Percentiles rank a stretch among this genome's conserved stretches.
Evolutionary conservation across 2,888 invertebrate genomes (phyloP).

Genomic region (Epirrhoe tristata): DNA sequence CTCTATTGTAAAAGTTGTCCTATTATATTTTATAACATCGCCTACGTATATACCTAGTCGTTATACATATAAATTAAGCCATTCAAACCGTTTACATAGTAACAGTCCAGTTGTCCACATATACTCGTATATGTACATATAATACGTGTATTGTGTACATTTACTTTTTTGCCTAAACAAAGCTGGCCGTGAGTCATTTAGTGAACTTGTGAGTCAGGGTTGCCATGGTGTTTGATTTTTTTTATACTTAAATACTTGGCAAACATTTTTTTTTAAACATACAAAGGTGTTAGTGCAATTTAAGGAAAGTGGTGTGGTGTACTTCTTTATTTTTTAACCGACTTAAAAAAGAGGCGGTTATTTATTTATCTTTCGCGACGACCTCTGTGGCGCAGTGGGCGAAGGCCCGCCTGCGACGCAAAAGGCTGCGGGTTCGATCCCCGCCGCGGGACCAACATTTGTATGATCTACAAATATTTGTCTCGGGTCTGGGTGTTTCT

Average conservation of each 20-base stretch:
- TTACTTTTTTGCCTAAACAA: constrained; percentile 33
- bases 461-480: too few relatives aligned
- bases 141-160: too few relatives aligned
- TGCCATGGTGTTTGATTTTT: constrained; percentile 2
- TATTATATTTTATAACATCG: neutral
- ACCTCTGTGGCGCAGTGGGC: too few relatives aligned
- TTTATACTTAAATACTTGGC: neutral
- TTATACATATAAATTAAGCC: constrained; percentile 23
- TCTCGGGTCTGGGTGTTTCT: too few relatives aligned
- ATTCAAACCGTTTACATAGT: constrained; percentile 23
- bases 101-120: constrained; percentile 23
- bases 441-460: too few relatives aligned
- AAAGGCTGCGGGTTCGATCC: too few relatives aligned
- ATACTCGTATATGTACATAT: neutral
- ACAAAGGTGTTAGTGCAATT: neutral
- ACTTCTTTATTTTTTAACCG: neutral
- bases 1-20: neutral
- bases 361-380: too few relatives aligned
- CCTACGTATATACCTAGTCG: constrained; percentile 27
- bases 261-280: neutral
- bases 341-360: too few relatives aligned
- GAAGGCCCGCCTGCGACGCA: too few relatives aligned
- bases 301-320: neutral
- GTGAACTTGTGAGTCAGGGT: constrained; percentile 17
- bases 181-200: constrained; percentile 24